phyloP scores from a whole-genome alignment of 2,797 vertebrate species.

The Dryobates pubescens region DNA sequence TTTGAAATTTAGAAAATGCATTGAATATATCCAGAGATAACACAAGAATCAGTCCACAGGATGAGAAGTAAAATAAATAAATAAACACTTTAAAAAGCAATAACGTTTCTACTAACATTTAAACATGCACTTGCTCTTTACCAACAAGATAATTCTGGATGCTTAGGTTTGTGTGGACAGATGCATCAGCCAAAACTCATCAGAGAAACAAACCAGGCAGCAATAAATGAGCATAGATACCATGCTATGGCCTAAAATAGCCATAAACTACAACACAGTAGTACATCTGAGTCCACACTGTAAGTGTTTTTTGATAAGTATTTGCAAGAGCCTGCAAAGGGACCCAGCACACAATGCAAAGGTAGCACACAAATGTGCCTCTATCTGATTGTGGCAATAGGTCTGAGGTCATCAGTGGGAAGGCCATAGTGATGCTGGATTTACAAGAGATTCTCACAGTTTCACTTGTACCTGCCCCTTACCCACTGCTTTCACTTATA shows the following conservation, averaged over 20 bases:
- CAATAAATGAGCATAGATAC: background rate
- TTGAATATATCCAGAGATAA: background rate
- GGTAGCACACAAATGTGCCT: background rate
- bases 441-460: background rate
- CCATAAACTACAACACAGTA: background rate
- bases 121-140: background rate
- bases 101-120: background rate
- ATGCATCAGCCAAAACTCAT: background rate
- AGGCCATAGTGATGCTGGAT: background rate
- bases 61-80: background rate
- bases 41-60: background rate
- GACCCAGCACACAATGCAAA: background rate
- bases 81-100: too few species aligned
- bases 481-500: background rate
- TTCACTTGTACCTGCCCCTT: background rate
- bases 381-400: background rate
- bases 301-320: background rate
- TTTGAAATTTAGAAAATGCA: background rate
- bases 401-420: background rate
- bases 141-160: background rate
- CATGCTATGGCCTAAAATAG: rapidly evolving
- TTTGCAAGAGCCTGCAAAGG: background rate
- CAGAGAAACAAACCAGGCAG: background rate
- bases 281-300: background rate
- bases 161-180: background rate